These are phyloP conservation scores for Xerus inauris DNA, from an alignment of 2,113 vertebrate species.

Conservation along the genomic window DNA sequence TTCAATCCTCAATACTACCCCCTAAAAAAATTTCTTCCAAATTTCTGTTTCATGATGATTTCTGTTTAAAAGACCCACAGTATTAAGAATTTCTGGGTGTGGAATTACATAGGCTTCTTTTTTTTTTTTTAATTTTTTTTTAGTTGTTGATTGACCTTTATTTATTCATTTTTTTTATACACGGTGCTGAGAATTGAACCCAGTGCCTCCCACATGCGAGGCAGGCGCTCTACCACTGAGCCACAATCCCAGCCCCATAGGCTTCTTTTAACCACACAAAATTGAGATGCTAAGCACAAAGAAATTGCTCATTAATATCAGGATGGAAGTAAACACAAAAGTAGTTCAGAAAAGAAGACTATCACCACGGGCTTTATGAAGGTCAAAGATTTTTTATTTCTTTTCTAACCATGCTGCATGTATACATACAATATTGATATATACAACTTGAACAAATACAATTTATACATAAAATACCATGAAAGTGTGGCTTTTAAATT, in stretches of 20 bases:
- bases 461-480: conserved; percentile 73
- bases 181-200: no score
- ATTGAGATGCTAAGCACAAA: background rate
- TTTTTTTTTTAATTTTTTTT: no score
- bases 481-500: conserved; percentile 69
- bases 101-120: background rate
- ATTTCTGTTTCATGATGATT: conserved; percentile 29
- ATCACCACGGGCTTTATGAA: background rate
- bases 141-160: no score
- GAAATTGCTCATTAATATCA: background rate
- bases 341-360: background rate
- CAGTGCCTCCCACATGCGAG: no score
- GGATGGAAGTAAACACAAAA: background rate
- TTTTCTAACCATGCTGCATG: conserved; percentile 83
- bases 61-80: background rate
- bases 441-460: conserved; percentile 81
- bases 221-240: no score
- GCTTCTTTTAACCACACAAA: background rate
- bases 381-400: conserved; percentile 84
- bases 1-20: no score
- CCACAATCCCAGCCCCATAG: no score
- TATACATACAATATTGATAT: conserved; percentile 80
- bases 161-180: no score
- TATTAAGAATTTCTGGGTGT: background rate
- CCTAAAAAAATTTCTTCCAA: conserved; percentile 4